Base-by-base conservation (phyloP, 1,140 invertebrate species). In the Acromyrmex heyeri region DNA sequence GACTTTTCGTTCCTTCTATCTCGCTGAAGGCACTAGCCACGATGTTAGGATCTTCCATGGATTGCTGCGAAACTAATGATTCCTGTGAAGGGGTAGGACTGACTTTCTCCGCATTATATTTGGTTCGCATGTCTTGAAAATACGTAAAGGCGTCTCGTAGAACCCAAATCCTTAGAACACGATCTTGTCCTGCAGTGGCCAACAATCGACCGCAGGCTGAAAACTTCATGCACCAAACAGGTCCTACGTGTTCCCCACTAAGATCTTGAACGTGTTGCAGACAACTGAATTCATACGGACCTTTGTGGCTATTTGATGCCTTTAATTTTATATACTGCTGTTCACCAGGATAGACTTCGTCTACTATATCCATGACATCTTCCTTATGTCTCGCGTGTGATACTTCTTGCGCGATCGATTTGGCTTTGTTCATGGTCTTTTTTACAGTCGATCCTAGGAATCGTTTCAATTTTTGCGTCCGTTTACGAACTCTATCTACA, bases 221-320 rank as follows among this genome's bases (percentile, higher is more conserved):
- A 94, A 99, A 99, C 95, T 99, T 99, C 98, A 99, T 99, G 88
- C 98, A 99, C 99, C 99, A 99, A 89, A 99, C 98, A 4, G 99
- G 98, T 48, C 98, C 98, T 7, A 96, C 96, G 93, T 99, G 98
- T 91, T 98, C 98, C 1, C 97, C 97, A 90, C 96, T 97, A 70
- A 99, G 95, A 93, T 99, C 98, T 76, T 97, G 96, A 0, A 97
- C 96, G 81, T 97, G 96, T 87, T 96, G 96, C 55, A 97, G 88
- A 87, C 97, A 97, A 83, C 98, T 98, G 95, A 99, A 99, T 92
- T 99, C 99, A 93, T 98, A 99, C 0, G 99, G 99, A 1, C 99
- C 99, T 95, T 99, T 99, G 93, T 99, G 98, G 83, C 98, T 98
- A 89, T 98, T 98, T 0, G 98, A 98, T 0, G 98, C 98, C 95